Evolutionary conservation across 1,140 invertebrate species (phyloP).

Genomic region (Asbolus verrucosus): DNA sequence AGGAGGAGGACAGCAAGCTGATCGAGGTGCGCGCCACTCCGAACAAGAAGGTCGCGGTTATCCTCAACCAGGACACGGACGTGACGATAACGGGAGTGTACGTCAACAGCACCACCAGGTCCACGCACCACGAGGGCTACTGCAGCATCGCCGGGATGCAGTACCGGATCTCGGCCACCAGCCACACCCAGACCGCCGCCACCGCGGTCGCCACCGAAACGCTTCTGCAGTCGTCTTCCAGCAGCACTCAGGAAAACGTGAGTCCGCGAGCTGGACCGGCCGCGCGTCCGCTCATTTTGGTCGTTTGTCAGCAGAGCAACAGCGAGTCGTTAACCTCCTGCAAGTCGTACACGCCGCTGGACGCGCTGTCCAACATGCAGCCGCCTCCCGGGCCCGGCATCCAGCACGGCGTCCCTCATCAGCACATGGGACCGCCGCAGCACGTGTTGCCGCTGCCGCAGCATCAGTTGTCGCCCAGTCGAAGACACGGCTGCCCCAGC

Average conservation of each 20-base stretch:
- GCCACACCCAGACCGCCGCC: conserved; percentile 82
- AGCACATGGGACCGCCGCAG: conserved; percentile 60
- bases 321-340: conserved; percentile 66
- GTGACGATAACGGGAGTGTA: conserved; percentile 88
- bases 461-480: conserved; percentile 57
- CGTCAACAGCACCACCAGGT: conserved; percentile 78
- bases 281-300: too few species aligned
- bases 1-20: conserved; percentile 68
- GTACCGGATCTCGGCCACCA: conserved; percentile 80
- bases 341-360: conserved; percentile 82
- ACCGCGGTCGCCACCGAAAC: conserved; percentile 78
- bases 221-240: conserved; percentile 60
- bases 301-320: too few species aligned
- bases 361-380: conserved; percentile 88
- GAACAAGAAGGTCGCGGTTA: conserved; percentile 74
- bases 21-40: conserved; percentile 69
- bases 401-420: conserved; percentile 61
- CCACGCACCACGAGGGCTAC: conserved; percentile 82
- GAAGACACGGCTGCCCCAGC: conserved; percentile 69
- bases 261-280: too few species aligned
- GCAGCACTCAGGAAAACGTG: conserved; percentile 67
- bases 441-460: conserved; percentile 54
- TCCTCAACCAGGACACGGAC: conserved; percentile 86
- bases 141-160: conserved; percentile 86
- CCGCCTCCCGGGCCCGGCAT: conserved; percentile 73